Conservation (phyloP, 92 coral and sea anemone genomes). For the Phenganax subtilis region DNA sequence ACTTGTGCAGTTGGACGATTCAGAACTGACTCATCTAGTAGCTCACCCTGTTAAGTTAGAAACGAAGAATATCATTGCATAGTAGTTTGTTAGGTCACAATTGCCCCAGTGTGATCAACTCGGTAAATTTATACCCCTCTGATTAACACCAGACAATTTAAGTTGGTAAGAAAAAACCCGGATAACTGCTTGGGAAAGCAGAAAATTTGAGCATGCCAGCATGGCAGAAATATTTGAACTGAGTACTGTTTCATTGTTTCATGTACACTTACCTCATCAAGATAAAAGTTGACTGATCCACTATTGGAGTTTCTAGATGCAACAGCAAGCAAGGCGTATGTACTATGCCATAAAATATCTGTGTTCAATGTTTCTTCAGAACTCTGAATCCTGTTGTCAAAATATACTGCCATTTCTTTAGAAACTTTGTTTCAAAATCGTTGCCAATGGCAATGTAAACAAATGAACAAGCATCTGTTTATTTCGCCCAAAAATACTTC, state of each 20-base stretch:
- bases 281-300: slow-evolving; percentile 83
- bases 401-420: slow-evolving; percentile 84
- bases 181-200: background rate
- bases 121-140: background rate
- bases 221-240: background rate
- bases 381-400: slow-evolving; percentile 91
- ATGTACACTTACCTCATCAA: slow-evolving; percentile 69
- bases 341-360: slow-evolving; percentile 87
- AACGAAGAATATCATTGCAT: background rate
- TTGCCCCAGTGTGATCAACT: background rate
- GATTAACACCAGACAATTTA: background rate
- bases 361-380: slow-evolving; percentile 79
- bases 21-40: slow-evolving; percentile 86
- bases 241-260: background rate
- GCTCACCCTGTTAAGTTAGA: slow-evolving; percentile 65
- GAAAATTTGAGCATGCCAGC: background rate
- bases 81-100: background rate
- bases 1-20: slow-evolving; percentile 73
- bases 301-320: slow-evolving; percentile 86
- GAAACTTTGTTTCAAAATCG: slow-evolving; percentile 1
- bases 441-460: slow-evolving; percentile 43
- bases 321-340: slow-evolving; percentile 80
- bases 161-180: background rate
- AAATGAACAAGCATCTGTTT: background rate
- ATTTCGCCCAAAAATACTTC: background rate